Base-by-base conservation (phyloP, 2,113 vertebrate genomes). In the Phoxinus phoxinus region DNA sequence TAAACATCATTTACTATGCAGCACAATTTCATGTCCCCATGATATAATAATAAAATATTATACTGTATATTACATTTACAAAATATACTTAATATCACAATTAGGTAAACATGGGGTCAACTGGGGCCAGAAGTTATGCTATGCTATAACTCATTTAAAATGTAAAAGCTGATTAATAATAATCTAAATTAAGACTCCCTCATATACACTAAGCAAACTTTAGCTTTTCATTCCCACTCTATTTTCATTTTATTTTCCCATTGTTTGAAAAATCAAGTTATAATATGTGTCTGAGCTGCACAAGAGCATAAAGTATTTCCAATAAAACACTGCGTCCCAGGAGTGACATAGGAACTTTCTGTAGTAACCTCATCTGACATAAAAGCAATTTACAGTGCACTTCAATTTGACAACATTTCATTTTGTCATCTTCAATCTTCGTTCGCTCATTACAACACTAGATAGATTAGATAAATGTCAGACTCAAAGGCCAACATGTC, bases 401-500 rank as follows among this genome's bases (percentile, higher is more conserved):
- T 80, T 80, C 77, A 35, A 35, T 65, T 81, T 30, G 37, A 81
- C 59, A 78, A 59, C 41, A 30, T 81, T 69, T 82, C 3, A n/a
- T 82, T 69, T 48, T 82, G 59, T 82, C 59, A 69, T 69, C 80
- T 53, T 82, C 30, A 69, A 82, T 82, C 80, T 69, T 10, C 2
- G 0, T 37, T 69, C 61, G n/a, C 30, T 69, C 63, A 53, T 69
- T 44, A 69, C 79, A 48, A 67, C 79, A 81, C 79, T 53, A 35
- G 27, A 51, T 65, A 65, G 59, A 81, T 81, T 63, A 65, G 59
- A 63, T 46, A 65, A 81, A 81, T 81, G 58, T 82, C 61, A 82
- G 27, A 69, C 35, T 53, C 46, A 82, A 82, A 82, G 80, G 80
- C 46, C 41, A 82, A 51, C 80, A 82, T 69, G 59, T 82, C 63